Evolutionary conservation across 2,888 invertebrate genomes (phyloP).

Genomic region (Coelopa pilipes): DNA sequence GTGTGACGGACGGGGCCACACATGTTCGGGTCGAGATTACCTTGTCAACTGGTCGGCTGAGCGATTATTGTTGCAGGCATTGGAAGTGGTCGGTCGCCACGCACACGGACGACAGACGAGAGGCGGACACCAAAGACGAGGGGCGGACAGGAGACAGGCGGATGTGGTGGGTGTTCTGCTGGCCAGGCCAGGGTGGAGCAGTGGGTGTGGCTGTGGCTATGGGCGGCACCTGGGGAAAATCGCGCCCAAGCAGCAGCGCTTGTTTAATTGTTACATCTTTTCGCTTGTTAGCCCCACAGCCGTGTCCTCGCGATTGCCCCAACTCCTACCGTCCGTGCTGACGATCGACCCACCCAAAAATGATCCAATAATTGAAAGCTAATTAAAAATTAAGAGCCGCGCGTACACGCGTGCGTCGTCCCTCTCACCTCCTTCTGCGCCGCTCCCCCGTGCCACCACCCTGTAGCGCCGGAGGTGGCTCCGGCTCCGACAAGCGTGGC

Average conservation of each 20-base stretch:
- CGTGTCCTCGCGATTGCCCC: constrained; percentile 1
- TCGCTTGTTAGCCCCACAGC: too few species aligned
- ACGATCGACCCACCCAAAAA: constrained; percentile 26
- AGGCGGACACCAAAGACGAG: too few species aligned
- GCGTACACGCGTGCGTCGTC: constrained; percentile 24
- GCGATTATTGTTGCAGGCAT: constrained; percentile 48
- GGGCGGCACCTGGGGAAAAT: too few species aligned
- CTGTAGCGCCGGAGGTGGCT: not conserved
- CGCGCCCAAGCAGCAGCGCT: too few species aligned
- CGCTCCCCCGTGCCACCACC: too few species aligned
- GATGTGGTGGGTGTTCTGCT: not conserved
- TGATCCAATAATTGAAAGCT: constrained; percentile 39
- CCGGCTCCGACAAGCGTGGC: not conserved
- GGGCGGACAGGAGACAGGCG: too few species aligned
- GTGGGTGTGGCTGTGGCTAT: too few species aligned
- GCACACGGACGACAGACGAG: not conserved
- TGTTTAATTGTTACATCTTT: constrained; percentile 27
- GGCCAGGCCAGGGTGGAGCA: constrained; percentile 1
- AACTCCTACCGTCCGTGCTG: not conserved
- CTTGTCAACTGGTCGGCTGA: constrained; percentile 59
- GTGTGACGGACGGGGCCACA: constrained; percentile 43
- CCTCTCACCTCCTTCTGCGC: not conserved
- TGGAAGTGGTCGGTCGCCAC: too few species aligned
- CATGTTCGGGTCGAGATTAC: constrained; percentile 58
- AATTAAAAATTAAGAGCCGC: constrained; percentile 37